Conservation (phyloP, 2,888 invertebrate genomes). For the Lasioglossum leucozonium region DNA sequence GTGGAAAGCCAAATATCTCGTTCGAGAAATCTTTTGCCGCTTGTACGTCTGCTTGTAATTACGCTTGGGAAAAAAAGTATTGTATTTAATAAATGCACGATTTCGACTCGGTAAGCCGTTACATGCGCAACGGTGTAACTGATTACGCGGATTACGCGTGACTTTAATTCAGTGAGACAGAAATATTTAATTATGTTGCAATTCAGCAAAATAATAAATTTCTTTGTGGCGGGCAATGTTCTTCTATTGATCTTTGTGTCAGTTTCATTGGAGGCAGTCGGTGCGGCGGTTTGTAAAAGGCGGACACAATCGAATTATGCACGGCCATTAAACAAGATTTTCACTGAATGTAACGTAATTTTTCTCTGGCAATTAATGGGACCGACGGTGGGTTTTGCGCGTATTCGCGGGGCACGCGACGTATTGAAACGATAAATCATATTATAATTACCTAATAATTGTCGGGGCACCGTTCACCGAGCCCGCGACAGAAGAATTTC, state of each 20-base stretch:
- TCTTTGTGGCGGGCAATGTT: not conserved
- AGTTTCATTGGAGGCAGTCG: constrained; percentile 13
- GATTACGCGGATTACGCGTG: not conserved
- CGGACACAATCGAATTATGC: constrained; percentile 7
- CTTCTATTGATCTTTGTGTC: constrained; percentile 17
- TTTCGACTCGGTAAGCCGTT: not conserved
- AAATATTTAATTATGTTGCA: constrained; percentile 12
- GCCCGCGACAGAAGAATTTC: not conserved
- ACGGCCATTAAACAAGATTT: constrained; percentile 1
- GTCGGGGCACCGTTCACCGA: not conserved
- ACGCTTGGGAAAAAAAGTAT: not conserved
- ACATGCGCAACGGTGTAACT: not conserved
- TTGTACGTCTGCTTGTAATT: not conserved
- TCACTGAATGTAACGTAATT: not conserved
- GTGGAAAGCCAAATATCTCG: not conserved
- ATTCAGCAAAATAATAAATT: constrained; percentile 6
- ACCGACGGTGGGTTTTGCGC: not conserved
- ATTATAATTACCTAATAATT: constrained; percentile 11
- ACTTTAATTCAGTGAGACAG: constrained; percentile 18
- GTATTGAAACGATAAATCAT: not conserved
- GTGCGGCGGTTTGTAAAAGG: constrained; percentile 13
- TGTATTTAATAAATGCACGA: not conserved
- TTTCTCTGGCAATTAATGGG: constrained; percentile 14
- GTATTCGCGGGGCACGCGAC: not conserved
- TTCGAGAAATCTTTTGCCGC: no score